A percentile compares a stretch with the other conserved stretches of the same genome.
These are phyloP conservation scores for Diplodus sargus DNA, from an alignment of 2,797 vertebrate genomes.

Conservation along the genomic window DNA sequence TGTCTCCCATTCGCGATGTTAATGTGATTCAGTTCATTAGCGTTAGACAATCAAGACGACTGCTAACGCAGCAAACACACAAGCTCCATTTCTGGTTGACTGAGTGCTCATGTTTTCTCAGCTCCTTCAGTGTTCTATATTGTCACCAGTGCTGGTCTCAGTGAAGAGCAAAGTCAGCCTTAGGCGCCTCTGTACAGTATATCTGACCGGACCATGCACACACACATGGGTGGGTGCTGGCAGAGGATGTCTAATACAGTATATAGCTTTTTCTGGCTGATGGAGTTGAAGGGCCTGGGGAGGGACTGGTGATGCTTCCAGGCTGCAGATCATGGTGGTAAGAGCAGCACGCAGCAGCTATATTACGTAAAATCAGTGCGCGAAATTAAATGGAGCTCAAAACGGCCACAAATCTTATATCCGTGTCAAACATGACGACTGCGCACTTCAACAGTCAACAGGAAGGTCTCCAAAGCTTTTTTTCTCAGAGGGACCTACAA, in stretches of 20 bases:
- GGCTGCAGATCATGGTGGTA: conserved; percentile 1
- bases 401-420: background rate
- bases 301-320: conserved; percentile 10
- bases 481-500: conserved; percentile 28
- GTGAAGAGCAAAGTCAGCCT: conserved; percentile 40
- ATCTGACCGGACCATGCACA: conserved; percentile 46
- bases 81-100: conserved; percentile 40
- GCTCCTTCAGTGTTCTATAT: conserved; percentile 22
- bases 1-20: conserved; percentile 33
- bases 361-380: conserved; percentile 2
- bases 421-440: background rate
- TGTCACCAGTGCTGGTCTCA: conserved; percentile 51
- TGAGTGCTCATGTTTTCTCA: conserved; percentile 34
- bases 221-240: conserved; percentile 12
- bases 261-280: conserved; percentile 17
- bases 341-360: background rate
- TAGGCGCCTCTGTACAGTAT: conserved; percentile 35
- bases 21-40: conserved; percentile 52
- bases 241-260: conserved; percentile 34
- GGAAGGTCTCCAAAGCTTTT: conserved; percentile 11
- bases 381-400: conserved; percentile 2
- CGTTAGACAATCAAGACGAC: conserved; percentile 31
- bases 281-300: conserved; percentile 31
- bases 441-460: conserved; percentile 20
- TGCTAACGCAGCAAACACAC: conserved; percentile 29